phyloP scores from a whole-genome alignment of 2,113 vertebrate species.

The Fregetta grallaria region DNA sequence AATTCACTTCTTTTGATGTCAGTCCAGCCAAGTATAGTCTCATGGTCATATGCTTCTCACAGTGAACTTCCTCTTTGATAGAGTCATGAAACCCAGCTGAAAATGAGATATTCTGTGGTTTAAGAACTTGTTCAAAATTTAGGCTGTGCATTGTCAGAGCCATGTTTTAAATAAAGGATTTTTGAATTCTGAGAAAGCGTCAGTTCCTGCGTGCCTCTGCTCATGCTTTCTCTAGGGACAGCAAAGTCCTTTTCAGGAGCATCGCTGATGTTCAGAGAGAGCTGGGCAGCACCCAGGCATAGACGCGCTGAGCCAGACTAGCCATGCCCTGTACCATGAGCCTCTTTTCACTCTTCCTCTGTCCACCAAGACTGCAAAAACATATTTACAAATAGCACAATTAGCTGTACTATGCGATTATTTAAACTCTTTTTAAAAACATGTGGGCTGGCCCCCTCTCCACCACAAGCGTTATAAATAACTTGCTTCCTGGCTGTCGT shows the following conservation, averaged over 20 bases:
- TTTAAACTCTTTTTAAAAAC: background rate
- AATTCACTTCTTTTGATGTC: slow-evolving; percentile 24
- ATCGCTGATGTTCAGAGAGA: background rate
- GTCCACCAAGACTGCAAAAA: background rate
- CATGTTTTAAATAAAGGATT: background rate
- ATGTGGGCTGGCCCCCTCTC: slow-evolving; percentile 26
- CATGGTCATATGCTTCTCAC: slow-evolving; percentile 6
- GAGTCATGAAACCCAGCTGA: background rate
- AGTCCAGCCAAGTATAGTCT: background rate
- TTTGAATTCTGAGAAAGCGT: background rate
- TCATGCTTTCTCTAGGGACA: background rate
- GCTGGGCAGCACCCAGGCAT: fast-evolving
- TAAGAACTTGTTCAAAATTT: background rate
- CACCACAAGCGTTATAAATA: slow-evolving; percentile 34
- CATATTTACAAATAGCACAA: background rate
- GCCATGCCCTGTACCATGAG: background rate
- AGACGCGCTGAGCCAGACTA: fast-evolving
- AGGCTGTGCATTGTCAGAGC: background rate
- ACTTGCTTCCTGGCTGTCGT: slow-evolving; percentile 32
- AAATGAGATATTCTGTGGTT: background rate
- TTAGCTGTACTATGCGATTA: background rate
- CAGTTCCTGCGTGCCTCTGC: fast-evolving
- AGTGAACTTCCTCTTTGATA: slow-evolving; percentile 3
- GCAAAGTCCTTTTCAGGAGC: background rate
- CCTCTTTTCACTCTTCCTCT: background rate